Evolutionary conservation across 2,888 invertebrate genomes (phyloP).

Genomic region (Cyrtodaria siliqua): DNA sequence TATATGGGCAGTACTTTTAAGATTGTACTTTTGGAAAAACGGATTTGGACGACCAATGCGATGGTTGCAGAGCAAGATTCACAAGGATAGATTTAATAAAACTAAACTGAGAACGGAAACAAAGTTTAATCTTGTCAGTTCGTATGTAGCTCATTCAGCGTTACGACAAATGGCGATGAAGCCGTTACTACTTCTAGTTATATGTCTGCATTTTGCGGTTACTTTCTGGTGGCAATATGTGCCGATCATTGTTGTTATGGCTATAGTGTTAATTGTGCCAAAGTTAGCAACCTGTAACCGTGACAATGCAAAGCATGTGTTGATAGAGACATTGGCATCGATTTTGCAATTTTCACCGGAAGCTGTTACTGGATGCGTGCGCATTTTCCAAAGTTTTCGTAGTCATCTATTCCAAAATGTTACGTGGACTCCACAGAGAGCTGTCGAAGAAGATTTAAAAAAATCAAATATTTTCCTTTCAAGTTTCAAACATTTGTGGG

Average conservation of each 20-base stretch:
- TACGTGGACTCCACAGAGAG: conserved; percentile 81
- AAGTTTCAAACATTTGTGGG: conserved; percentile 79
- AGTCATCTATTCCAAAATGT: conserved; percentile 72
- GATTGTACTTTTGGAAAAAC: conserved; percentile 79
- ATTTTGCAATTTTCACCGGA: conserved; percentile 81
- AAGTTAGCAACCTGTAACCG: conserved; percentile 75
- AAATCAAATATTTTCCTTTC: conserved; percentile 76
- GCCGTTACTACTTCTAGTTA: conserved; percentile 67
- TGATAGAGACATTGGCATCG: conserved; percentile 76
- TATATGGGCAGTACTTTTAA: conserved; percentile 76
- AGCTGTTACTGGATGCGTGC: conserved; percentile 77
- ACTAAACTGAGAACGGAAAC: conserved; percentile 76
- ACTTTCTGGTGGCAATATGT: conserved; percentile 67
- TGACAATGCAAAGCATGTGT: conserved; percentile 70
- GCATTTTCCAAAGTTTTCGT: conserved; percentile 72
- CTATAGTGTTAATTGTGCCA: conserved; percentile 76
- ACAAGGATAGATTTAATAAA: conserved; percentile 70
- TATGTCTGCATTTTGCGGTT: conserved; percentile 26
- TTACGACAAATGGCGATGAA: conserved; percentile 80
- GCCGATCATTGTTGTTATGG: conserved; percentile 74
- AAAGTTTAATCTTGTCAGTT: conserved; percentile 74
- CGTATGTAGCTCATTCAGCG: conserved; percentile 78
- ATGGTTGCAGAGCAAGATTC: conserved; percentile 71
- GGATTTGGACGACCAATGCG: conserved; percentile 72
- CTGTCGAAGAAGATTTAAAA: conserved; percentile 78